Evolutionary conservation across 2,797 vertebrate species (phyloP).

Genomic region (Paratrypauchen microcephalus): DNA sequence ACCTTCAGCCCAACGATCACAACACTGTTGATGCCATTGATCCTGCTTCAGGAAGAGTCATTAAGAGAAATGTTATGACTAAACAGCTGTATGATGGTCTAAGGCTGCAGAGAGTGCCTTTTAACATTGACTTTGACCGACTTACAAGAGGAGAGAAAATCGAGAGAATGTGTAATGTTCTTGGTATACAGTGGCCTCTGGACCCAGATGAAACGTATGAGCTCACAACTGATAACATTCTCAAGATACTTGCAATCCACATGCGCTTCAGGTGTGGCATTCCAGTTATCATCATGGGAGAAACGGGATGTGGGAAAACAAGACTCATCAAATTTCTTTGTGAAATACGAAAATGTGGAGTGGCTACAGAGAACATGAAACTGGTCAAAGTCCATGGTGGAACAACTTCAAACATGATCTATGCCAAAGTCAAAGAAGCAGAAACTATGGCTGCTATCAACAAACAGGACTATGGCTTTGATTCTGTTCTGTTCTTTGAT

Average conservation of each 20-base stretch:
- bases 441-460: slow-evolving; percentile 79
- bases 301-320: slow-evolving; percentile 96
- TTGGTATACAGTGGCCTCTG: slow-evolving; percentile 84
- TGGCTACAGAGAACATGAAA: slow-evolving; percentile 84
- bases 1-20: slow-evolving; percentile 68
- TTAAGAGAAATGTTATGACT: slow-evolving; percentile 85
- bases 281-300: slow-evolving; percentile 96
- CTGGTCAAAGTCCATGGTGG: slow-evolving; percentile 96
- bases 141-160: slow-evolving; percentile 87
- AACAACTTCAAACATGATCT: slow-evolving; percentile 86
- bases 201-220: slow-evolving; percentile 95
- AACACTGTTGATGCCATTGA: slow-evolving; percentile 83
- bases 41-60: slow-evolving; percentile 70
- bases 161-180: slow-evolving; percentile 82
- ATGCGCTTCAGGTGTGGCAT: slow-evolving; percentile 97
- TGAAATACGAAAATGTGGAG: slow-evolving; percentile 75
- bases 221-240: slow-evolving; percentile 91
- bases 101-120: slow-evolving; percentile 85
- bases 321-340: slow-evolving; percentile 92
- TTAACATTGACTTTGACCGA: slow-evolving; percentile 86
- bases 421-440: slow-evolving; percentile 83
- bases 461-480: slow-evolving; percentile 74
- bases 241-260: slow-evolving; percentile 94
- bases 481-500: slow-evolving; percentile 93
- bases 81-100: slow-evolving; percentile 78